Evolutionary conservation across 2,888 invertebrate species (phyloP), one percentile per base, ranked within the genome.

Genomic region (Oligia fasciuncula): DNA sequence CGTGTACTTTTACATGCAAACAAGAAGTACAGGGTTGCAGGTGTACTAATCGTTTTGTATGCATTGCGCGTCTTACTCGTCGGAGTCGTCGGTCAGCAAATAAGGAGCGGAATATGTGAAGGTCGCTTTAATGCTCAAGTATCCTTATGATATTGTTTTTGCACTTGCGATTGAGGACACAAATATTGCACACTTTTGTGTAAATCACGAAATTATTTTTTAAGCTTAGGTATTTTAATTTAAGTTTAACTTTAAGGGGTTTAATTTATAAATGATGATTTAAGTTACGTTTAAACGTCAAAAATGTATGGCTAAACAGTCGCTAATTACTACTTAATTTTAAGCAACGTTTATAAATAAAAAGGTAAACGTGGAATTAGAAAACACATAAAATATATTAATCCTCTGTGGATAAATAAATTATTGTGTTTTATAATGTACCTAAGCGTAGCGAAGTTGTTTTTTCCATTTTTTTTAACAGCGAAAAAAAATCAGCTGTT

Each of bases 81-180:
- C 29, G 29, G 29, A 74, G 66, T 40, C 40, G 5, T 0, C 63
- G 35, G 54, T 49, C 66, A 66, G 51, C 76, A 70, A 68, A 88
- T 84, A 79, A 74, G 89, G 87, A 79, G 57, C 60, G 74, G 84
- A 73, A 65, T 84, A 80, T 74, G 70, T 75, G 78, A 79, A 85
- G 78, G 85, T 51, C 54, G 67, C 49, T 23, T 60, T 77, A 69
- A 62, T 68, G 23, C 54, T 77, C 29, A 65, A 63, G 69, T 77
- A 70, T 77, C 70, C 77, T 77, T 80, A 9, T 74, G 43, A 19
- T 54, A 46, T 79, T 84, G 84, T 68, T 29, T 51, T 62, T 60
- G 60, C 66, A 40, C 29, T 85, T 70, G 51, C n/a, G 11, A 51
- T 60, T 80, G 68, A 68, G 81, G 57, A 62, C 68, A 68, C 43